phyloP scores from a whole-genome alignment of 2,888 invertebrate genomes.

The Cancer borealis region DNA sequence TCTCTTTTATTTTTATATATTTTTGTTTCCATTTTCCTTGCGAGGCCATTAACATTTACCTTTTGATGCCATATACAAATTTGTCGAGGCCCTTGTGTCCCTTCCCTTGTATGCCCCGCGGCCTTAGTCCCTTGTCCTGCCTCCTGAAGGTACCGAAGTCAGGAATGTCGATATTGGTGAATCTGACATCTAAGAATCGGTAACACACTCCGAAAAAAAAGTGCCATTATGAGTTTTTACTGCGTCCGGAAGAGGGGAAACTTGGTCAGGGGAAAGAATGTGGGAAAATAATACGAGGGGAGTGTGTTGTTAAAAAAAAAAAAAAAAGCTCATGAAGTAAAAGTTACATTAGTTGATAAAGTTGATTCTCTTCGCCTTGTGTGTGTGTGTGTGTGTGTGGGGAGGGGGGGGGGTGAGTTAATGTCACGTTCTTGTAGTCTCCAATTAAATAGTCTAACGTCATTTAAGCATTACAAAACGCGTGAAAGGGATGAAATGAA shows the following conservation, averaged over 20 bases:
- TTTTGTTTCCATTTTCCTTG: not conserved
- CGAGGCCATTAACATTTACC: not conserved
- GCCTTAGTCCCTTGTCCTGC: not conserved
- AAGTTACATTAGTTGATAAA: not conserved
- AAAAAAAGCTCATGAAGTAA: not conserved
- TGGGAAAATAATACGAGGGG: not conserved
- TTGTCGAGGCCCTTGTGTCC: not conserved
- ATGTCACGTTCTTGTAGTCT: too few species aligned
- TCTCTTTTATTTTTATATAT: not conserved
- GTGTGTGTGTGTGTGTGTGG: not conserved
- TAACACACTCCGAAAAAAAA: not conserved
- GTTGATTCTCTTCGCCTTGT: not conserved
- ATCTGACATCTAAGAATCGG: not conserved
- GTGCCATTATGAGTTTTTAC: constrained; percentile 25
- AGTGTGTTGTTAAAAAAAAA: not conserved
- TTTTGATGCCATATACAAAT: not conserved
- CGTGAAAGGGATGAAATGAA: too few species aligned
- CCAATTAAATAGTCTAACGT: too few species aligned
- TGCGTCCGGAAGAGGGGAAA: not conserved
- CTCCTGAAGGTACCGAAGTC: not conserved
- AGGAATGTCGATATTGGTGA: not conserved
- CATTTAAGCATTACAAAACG: too few species aligned
- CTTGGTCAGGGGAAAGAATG: constrained; percentile 15
- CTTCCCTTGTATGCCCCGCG: not conserved
- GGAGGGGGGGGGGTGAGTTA: too few species aligned